These are phyloP conservation scores for Hippoglossus hippoglossus DNA, from an alignment of 2,797 vertebrate species.

Conservation along the genomic window DNA sequence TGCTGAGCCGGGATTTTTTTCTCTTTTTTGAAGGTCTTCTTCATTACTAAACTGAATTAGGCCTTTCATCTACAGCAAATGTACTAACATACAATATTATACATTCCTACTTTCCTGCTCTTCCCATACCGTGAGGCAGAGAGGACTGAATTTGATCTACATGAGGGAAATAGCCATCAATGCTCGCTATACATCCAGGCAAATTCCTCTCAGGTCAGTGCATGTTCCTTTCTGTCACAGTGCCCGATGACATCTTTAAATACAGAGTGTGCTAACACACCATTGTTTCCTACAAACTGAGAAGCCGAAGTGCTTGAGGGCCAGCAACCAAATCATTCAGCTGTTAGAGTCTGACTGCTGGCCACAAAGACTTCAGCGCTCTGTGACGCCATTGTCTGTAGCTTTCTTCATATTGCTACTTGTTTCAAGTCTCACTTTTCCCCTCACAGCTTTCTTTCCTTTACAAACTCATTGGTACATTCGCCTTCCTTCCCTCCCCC, in stretches of 20 bases:
- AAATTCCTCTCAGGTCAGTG: constrained; percentile 75
- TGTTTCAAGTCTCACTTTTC: constrained; percentile 62
- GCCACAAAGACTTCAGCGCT: constrained; percentile 62
- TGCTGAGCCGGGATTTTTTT: constrained; percentile 71
- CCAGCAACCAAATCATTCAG: constrained; percentile 43
- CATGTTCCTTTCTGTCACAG: constrained; percentile 70
- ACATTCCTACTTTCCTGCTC: constrained; percentile 83
- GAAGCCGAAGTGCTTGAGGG: constrained; percentile 58
- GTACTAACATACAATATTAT: constrained; percentile 86
- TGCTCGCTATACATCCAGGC: constrained; percentile 74
- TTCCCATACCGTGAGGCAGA: constrained; percentile 66
- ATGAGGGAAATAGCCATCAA: constrained; percentile 67
- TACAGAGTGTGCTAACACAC: constrained; percentile 56
- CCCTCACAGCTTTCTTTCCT: constrained; percentile 53
- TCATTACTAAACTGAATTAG: constrained; percentile 80
- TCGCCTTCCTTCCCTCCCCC: constrained; percentile 47
- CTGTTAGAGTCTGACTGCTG: constrained; percentile 25
- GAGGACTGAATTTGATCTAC: constrained; percentile 76
- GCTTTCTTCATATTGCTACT: constrained; percentile 60
- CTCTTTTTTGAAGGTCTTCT: constrained; percentile 70
- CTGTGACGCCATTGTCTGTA: constrained; percentile 64
- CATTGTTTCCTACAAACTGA: constrained; percentile 52
- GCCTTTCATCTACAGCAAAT: constrained; percentile 81
- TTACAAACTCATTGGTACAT: constrained; percentile 76
- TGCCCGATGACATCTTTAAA: constrained; percentile 75